phyloP scores from a whole-genome alignment of 2,888 invertebrate genomes.

The Chaetoderma sp. region DNA sequence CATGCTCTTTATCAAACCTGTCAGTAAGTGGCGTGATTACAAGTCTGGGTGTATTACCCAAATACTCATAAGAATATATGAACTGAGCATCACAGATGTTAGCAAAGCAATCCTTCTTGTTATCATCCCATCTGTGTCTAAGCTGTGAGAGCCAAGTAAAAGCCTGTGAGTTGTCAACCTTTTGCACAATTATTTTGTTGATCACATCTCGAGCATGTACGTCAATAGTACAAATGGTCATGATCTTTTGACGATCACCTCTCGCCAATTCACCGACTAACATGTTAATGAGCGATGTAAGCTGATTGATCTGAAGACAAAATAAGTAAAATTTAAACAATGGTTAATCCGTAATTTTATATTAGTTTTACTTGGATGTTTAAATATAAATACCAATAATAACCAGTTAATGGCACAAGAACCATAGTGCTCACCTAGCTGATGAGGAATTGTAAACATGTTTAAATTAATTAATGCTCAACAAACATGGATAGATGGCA shows the following conservation, averaged over 20 bases:
- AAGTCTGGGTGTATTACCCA: conserved; percentile 93
- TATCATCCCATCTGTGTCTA: conserved; percentile 91
- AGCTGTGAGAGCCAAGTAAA: conserved; percentile 76
- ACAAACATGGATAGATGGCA: no score
- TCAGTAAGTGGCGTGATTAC: conserved; percentile 96
- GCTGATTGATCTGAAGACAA: conserved; percentile 78
- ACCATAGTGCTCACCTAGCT: no score
- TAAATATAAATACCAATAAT: no score
- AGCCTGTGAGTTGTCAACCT: conserved; percentile 75
- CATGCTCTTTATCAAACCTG: no score
- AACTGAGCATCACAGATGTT: conserved; percentile 98
- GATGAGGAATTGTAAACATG: no score
- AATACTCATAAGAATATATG: conserved; percentile 92
- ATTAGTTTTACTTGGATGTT: no score
- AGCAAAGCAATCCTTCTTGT: conserved; percentile 89
- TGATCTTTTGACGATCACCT: conserved; percentile 95
- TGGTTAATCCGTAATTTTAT: no score
- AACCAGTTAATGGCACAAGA: no score
- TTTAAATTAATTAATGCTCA: no score
- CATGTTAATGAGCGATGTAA: conserved; percentile 89
- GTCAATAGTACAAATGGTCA: conserved; percentile 94
- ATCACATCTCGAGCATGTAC: conserved; percentile 97
- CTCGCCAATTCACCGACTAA: conserved; percentile 88
- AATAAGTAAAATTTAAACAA: no score
- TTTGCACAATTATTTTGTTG: conserved; percentile 89